A percentile compares a stretch with the other conserved stretches of the same genome.
Evolutionary conservation across 2,797 vertebrate genomes (phyloP).

Genomic region (Melanotaenia parkinsoni): DNA sequence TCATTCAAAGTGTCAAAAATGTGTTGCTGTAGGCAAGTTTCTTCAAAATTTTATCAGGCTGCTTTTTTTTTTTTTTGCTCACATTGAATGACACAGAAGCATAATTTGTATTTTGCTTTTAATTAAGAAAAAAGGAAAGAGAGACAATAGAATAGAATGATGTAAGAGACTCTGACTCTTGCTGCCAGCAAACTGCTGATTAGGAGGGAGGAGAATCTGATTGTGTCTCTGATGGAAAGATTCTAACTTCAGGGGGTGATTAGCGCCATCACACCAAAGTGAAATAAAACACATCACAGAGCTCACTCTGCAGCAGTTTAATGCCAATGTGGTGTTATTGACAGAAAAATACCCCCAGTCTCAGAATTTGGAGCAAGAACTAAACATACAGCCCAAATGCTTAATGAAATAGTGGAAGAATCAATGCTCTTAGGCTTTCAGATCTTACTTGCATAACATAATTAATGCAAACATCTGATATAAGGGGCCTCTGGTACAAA

Average conservation of each 20-base stretch:
- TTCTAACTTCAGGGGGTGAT: slow-evolving; percentile 58
- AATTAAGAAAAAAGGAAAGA: slow-evolving; percentile 13
- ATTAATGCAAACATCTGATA: slow-evolving; percentile 30
- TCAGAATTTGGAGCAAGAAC: slow-evolving; percentile 36
- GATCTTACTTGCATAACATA: slow-evolving; percentile 8
- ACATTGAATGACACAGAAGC: slow-evolving; percentile 6
- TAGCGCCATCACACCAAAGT: slow-evolving; percentile 46
- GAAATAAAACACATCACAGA: slow-evolving; percentile 62
- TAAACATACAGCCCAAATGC: slow-evolving; percentile 36
- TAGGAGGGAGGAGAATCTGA: slow-evolving; percentile 41
- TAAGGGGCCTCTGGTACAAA: slow-evolving; percentile 9
- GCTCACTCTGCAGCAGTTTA: slow-evolving; percentile 41
- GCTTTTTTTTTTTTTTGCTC: not conserved
- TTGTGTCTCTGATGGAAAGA: slow-evolving; percentile 32
- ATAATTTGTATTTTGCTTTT: slow-evolving; percentile 1
- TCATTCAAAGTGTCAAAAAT: slow-evolving; percentile 41
- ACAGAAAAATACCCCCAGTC: slow-evolving; percentile 43
- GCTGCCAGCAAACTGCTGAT: slow-evolving; percentile 50
- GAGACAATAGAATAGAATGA: slow-evolving; percentile 17
- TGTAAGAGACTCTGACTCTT: slow-evolving; percentile 35
- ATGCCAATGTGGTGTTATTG: slow-evolving; percentile 46
- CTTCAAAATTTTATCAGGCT: slow-evolving; percentile 4
- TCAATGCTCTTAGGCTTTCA: slow-evolving; percentile 25
- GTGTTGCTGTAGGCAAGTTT: slow-evolving; percentile 18
- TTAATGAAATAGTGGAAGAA: slow-evolving; percentile 28